phyloP scores from a whole-genome alignment of 2,797 vertebrate species.

The Bufotes viridis region DNA sequence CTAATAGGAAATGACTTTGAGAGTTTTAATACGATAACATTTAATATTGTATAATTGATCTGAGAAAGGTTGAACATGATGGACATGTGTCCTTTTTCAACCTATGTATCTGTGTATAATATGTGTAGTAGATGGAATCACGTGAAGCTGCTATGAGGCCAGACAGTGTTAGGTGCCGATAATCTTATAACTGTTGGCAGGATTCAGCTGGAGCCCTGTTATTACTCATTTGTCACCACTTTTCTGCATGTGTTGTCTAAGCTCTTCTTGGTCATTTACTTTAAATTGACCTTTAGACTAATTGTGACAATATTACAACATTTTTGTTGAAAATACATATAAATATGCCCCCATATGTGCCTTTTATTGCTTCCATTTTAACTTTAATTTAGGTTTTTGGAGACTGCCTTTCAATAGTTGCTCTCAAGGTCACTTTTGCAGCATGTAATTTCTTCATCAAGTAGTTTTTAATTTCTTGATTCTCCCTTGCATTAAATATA shows the following conservation, averaged over 20 bases:
- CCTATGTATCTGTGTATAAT: no score
- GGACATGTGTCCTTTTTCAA: no score
- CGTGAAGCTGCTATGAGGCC: background rate
- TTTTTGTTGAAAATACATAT: conserved; percentile 11
- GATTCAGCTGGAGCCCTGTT: background rate
- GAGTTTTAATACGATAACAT: no score
- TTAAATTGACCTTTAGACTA: background rate
- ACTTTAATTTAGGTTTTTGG: conserved; percentile 22
- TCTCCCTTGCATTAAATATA: conserved; percentile 42
- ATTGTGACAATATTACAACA: background rate
- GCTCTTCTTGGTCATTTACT: background rate
- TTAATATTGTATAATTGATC: no score
- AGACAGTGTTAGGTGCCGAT: background rate
- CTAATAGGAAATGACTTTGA: no score
- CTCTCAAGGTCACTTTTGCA: conserved; percentile 45
- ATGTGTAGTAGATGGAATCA: background rate
- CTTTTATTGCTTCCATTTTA: conserved; percentile 9
- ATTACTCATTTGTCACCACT: background rate
- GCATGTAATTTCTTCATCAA: conserved; percentile 40
- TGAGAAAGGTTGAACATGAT: no score
- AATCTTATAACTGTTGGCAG: background rate
- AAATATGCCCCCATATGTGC: background rate
- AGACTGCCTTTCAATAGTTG: background rate
- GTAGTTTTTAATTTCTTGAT: conserved; percentile 42
- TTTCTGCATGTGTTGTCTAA: background rate